These are phyloP conservation scores for Epinephelus coioides DNA, from an alignment of 2,797 vertebrate species.

Conservation along the genomic window DNA sequence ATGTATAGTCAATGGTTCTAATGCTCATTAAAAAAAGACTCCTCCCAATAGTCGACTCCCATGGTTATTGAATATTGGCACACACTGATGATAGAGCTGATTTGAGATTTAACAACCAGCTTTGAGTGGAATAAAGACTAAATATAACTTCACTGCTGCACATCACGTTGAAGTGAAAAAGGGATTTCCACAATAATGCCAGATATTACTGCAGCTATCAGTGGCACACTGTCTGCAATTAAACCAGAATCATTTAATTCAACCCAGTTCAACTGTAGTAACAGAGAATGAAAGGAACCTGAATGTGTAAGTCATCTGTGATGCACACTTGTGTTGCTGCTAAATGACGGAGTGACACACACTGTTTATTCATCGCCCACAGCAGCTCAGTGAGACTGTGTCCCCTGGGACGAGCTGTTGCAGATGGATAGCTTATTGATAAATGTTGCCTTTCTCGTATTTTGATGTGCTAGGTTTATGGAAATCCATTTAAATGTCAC, in stretches of 20 bases:
- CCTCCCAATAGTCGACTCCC: neutral
- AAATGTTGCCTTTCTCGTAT: constrained; percentile 47
- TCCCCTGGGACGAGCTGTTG: constrained; percentile 34
- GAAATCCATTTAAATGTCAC: constrained; percentile 64
- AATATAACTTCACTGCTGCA: neutral
- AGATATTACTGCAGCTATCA: neutral
- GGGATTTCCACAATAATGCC: neutral
- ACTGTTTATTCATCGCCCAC: constrained; percentile 40
- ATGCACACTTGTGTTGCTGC: constrained; percentile 29
- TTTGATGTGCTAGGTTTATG: constrained; percentile 56
- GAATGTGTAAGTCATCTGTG: constrained; percentile 15
- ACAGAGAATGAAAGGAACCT: neutral
- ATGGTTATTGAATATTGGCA: neutral
- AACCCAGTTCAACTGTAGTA: neutral
- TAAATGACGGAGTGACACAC: constrained; percentile 33
- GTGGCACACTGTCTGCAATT: neutral
- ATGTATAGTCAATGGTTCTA: neutral
- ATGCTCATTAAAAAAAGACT: constrained; percentile 11
- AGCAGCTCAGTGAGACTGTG: constrained; percentile 35
- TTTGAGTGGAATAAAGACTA: neutral
- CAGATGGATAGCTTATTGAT: constrained; percentile 62
- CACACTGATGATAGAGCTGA: constrained; percentile 12
- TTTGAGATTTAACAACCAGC: neutral
- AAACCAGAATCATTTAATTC: neutral
- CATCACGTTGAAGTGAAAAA: constrained; percentile 1